Evolutionary conservation across 2,888 invertebrate species (phyloP).

Genomic region (Eurytoma adleriae): DNA sequence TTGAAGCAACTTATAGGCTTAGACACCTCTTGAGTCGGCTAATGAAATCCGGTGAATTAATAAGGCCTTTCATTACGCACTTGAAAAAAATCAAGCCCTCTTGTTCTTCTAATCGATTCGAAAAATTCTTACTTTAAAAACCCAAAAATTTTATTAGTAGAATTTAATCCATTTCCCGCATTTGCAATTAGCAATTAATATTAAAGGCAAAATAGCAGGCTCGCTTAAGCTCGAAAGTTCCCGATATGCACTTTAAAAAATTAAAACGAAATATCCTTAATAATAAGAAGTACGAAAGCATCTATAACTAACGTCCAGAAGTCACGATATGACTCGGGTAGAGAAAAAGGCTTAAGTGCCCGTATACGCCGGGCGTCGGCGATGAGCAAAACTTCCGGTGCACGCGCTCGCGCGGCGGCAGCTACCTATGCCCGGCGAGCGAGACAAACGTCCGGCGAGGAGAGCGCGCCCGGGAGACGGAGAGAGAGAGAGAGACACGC

Average conservation of each 20-base stretch:
- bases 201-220: too few species aligned
- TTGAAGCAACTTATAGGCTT: constrained; percentile 1
- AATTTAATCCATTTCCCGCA: too few species aligned
- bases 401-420: constrained; percentile 20
- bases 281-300: too few species aligned
- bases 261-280: too few species aligned
- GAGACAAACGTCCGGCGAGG: constrained; percentile 39
- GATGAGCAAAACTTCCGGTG: constrained; percentile 46
- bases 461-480: constrained; percentile 38
- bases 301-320: too few species aligned
- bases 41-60: constrained; percentile 9
- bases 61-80: not conserved
- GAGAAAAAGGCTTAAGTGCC: constrained; percentile 10
- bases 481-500: constrained; percentile 56
- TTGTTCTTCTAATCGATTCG: too few species aligned
- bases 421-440: not conserved
- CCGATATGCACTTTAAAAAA: too few species aligned
- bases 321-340: not conserved
- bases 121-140: too few species aligned
- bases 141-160: too few species aligned
- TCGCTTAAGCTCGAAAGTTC: too few species aligned
- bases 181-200: too few species aligned
- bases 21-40: not conserved
- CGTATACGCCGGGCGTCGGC: not conserved
- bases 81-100: not conserved